phyloP scores from a whole-genome alignment of 2,888 invertebrate genomes.

The Brenthis daphne region DNA sequence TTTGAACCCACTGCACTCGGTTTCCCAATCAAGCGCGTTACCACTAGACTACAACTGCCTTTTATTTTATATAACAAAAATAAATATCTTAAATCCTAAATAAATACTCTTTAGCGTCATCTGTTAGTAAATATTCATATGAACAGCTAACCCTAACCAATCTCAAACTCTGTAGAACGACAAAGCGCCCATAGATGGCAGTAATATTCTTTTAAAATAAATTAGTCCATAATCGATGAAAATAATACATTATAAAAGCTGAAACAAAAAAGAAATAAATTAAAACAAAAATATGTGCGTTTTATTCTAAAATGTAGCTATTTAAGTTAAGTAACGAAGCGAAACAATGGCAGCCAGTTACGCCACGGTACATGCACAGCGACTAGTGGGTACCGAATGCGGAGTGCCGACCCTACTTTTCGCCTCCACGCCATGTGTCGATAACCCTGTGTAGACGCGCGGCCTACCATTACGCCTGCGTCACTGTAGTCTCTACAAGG shows the following conservation, averaged over 20 bases:
- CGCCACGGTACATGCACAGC: conserved; percentile 54
- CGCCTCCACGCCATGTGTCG: conserved; percentile 71
- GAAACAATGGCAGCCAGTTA: conserved; percentile 61
- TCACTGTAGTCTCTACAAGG: conserved; percentile 65
- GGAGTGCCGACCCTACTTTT: conserved; percentile 62
- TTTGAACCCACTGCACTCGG: no score
- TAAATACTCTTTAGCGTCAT: conserved; percentile 14
- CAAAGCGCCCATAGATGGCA: conserved; percentile 33
- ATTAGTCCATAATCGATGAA: background rate
- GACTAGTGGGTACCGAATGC: conserved; percentile 38
- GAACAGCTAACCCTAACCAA: background rate
- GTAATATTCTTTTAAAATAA: conserved; percentile 4
- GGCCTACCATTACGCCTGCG: conserved; percentile 75
- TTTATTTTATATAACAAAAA: no score
- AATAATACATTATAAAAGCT: background rate
- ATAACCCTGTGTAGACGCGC: conserved; percentile 74
- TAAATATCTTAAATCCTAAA: background rate
- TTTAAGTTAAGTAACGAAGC: conserved; percentile 62
- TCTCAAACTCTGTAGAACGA: background rate
- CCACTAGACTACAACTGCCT: no score
- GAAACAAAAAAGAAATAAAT: background rate
- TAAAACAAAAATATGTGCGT: background rate
- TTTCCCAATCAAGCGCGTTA: no score
- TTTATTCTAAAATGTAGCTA: conserved; percentile 33
- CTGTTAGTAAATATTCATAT: conserved; percentile 10